These are phyloP conservation scores for Cyprinodon diabolis DNA, from an alignment of 2,797 vertebrate species.

Conservation along the genomic window DNA sequence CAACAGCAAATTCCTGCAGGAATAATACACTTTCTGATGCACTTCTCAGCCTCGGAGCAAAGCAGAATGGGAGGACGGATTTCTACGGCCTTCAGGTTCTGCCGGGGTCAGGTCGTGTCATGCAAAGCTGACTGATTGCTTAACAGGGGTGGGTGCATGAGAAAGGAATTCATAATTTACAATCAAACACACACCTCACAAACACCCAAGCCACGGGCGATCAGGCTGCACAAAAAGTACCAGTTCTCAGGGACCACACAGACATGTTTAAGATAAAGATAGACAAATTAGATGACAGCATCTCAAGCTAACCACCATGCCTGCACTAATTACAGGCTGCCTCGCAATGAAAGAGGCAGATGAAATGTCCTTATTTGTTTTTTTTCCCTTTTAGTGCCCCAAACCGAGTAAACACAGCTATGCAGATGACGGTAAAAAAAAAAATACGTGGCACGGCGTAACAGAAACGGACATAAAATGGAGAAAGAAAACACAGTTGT, in stretches of 20 bases:
- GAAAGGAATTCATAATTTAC: constrained; percentile 75
- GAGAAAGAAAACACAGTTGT: constrained; percentile 33
- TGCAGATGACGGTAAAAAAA: constrained; percentile 39
- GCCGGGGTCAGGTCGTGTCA: constrained; percentile 73
- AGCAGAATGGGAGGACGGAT: constrained; percentile 43
- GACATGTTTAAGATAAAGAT: constrained; percentile 84
- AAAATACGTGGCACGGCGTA: constrained; percentile 42
- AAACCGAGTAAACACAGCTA: constrained; percentile 68
- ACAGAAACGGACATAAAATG: constrained; percentile 27
- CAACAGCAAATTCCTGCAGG: constrained; percentile 55
- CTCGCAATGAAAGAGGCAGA: constrained; percentile 77
- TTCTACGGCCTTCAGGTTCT: constrained; percentile 58
- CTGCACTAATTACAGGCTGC: constrained; percentile 80
- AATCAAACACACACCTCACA: constrained; percentile 69
- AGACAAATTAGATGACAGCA: constrained; percentile 86
- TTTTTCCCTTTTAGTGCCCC: constrained; percentile 59
- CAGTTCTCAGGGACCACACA: constrained; percentile 77
- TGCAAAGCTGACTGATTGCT: constrained; percentile 76
- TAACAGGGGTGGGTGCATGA: constrained; percentile 68
- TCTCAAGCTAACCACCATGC: constrained; percentile 79
- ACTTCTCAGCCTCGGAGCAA: constrained; percentile 60
- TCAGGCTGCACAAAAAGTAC: constrained; percentile 61
- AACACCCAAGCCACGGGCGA: constrained; percentile 69
- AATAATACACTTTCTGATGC: constrained; percentile 51
- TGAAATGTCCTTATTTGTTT: constrained; percentile 78